Evolutionary conservation across 2,797 vertebrate species (phyloP).

Genomic region (Oophaga sylvatica): DNA sequence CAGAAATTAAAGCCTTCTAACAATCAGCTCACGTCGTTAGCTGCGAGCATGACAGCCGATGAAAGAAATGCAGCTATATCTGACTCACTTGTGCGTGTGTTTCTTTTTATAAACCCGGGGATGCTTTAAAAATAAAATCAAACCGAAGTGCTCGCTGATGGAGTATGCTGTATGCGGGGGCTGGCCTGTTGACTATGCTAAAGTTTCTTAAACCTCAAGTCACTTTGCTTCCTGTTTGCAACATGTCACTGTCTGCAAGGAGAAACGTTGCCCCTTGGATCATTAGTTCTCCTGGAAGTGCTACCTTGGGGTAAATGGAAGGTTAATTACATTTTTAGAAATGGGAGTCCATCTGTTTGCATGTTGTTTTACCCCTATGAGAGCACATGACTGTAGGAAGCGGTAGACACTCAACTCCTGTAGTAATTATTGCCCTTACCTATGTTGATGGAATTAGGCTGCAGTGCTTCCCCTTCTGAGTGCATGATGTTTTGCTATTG

Average conservation of each 20-base stretch:
- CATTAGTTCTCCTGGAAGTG: too few relatives aligned
- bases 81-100: slow-evolving; percentile 69
- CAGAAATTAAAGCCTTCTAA: slow-evolving; percentile 79
- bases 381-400: too few relatives aligned
- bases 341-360: too few relatives aligned
- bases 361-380: too few relatives aligned
- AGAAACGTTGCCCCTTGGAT: too few relatives aligned
- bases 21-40: slow-evolving; percentile 77
- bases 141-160: slow-evolving; percentile 56
- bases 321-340: too few relatives aligned
- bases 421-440: too few relatives aligned
- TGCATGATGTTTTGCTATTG: too few relatives aligned
- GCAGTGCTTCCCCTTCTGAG: too few relatives aligned
- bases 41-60: slow-evolving; percentile 79
- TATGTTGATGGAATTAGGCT: too few relatives aligned
- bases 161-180: slow-evolving; percentile 58
- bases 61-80: slow-evolving; percentile 76
- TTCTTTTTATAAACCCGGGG: slow-evolving; percentile 61
- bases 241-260: background rate
- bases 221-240: slow-evolving; percentile 54
- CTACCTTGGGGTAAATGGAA: background rate
- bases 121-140: slow-evolving; percentile 61
- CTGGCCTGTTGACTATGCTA: slow-evolving; percentile 55
- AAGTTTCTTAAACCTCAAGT: slow-evolving; percentile 54
- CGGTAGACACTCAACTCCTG: too few relatives aligned